Conservation (phyloP, 2,888 invertebrate species). For the Andrena marginata region DNA sequence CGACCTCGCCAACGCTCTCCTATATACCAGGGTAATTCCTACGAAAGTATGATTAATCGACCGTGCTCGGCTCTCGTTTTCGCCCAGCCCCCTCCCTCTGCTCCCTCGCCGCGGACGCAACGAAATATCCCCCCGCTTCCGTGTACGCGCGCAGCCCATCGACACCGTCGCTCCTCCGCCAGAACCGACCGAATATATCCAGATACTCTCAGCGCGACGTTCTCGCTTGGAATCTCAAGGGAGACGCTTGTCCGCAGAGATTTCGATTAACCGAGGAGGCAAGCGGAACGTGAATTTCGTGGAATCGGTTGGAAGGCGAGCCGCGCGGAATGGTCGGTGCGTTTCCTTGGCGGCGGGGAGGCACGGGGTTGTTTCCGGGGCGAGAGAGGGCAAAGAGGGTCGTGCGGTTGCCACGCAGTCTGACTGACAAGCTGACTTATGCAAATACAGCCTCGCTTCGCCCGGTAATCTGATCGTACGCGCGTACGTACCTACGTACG, state of each 20-base stretch:
- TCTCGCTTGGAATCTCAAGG: background rate
- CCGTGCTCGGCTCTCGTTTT: conserved; percentile 49
- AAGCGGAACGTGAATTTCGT: conserved; percentile 40
- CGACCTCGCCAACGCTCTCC: conserved; percentile 64
- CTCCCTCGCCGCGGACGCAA: background rate
- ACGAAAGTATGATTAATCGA: conserved; percentile 74
- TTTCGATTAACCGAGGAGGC: conserved; percentile 24
- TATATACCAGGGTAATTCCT: conserved; percentile 70
- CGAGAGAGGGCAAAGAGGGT: conserved; percentile 77
- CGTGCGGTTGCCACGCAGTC: conserved; percentile 83
- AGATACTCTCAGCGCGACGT: background rate
- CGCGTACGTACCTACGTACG: conserved; percentile 66
- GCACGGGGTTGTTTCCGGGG: conserved; percentile 68
- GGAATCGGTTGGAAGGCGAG: conserved; percentile 38
- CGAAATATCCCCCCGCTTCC: background rate
- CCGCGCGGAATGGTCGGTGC: conserved; percentile 33
- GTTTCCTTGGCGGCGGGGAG: conserved; percentile 67
- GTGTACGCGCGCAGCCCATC: background rate
- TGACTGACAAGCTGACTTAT: conserved; percentile 85
- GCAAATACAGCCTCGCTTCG: conserved; percentile 81
- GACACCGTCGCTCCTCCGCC: background rate
- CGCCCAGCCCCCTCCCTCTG: background rate
- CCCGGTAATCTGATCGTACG: conserved; percentile 75
- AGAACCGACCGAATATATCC: background rate
- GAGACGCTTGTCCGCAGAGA: background rate